Base-by-base conservation (phyloP, 35 echinoderm and acorn worm species). In the Antedon bifida region DNA sequence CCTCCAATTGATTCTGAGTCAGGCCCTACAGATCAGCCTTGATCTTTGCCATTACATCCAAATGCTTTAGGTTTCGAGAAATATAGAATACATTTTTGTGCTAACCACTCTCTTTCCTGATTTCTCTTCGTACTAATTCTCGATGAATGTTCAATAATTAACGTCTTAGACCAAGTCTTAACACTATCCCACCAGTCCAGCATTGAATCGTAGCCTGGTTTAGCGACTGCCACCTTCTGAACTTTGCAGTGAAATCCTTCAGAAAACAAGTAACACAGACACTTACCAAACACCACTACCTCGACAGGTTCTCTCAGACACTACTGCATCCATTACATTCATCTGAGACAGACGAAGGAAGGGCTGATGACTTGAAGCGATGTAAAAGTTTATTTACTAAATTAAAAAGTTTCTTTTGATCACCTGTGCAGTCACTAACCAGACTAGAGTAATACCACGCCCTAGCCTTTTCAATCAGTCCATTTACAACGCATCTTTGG, bases 341-440 rank as follows among this genome's bases (percentile, higher is more conserved):
- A 26, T 64, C 51, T 2, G 51, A 64, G 2, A 12, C 19, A 64
- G 51, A 19, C 9, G 26, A 64, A 2, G 51, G 51, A 64, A 64
- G 51, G 26, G 26, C 51, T 64, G 51, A 12, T 64, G 51, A 23
- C 51, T 64, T 64, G 1, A 21, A 64, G 19, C 19, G 51, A 21
- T 64, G 51, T 64, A 64, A 26, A 64, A 64, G 51, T 2, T 64
- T 26, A 23, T 64, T 64, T 64, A 64, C 9, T 16, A 64, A 8
- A 11, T 64, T 64, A 26, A 12, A 64, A 11, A 64, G 51, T 31
- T 79, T 89, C 75, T 74, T 89, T 38, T 89, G 87, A 30, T 89
- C 87, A 84, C 87, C 82, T 31, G 26, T 11, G 30, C 87, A 84
- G 34, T 78, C 75, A 28, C 14, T 32, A 33, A 89, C 46, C 30